Percentiles rank a stretch among this genome's conserved stretches.
These are phyloP conservation scores for Microhierax caerulescens DNA, from an alignment of 2,797 vertebrate genomes.

Conservation along the genomic window DNA sequence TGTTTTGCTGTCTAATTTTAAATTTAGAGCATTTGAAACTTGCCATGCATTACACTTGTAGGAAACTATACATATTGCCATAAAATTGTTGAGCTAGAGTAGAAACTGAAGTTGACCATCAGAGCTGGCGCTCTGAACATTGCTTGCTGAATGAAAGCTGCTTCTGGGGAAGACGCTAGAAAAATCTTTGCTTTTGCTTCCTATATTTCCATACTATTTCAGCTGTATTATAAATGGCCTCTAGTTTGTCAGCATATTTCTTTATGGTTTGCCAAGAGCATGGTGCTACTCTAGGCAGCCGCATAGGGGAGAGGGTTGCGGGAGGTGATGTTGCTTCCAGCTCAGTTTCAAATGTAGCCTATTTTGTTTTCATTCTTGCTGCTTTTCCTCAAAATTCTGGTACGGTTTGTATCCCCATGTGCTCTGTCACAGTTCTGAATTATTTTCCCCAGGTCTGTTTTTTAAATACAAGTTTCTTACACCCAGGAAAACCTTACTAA, in stretches of 20 bases:
- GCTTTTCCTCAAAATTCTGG: neutral
- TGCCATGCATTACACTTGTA: neutral
- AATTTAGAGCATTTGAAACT: neutral
- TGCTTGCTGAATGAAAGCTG: neutral
- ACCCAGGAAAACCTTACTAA: neutral
- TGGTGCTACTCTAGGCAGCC: neutral
- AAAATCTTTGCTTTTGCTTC: neutral
- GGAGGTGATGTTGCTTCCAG: neutral
- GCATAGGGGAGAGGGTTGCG: neutral
- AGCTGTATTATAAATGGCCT: neutral
- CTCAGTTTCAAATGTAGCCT: neutral
- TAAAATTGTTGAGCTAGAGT: neutral
- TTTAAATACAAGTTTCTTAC: neutral
- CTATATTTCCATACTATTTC: neutral
- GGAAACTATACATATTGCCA: neutral
- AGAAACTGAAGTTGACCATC: neutral
- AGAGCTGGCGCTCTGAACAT: neutral
- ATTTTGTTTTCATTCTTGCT: neutral
- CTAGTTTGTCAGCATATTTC: neutral
- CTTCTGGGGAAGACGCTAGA: neutral
- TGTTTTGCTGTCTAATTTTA: neutral
- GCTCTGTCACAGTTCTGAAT: neutral
- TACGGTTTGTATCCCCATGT: neutral
- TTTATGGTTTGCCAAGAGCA: neutral
- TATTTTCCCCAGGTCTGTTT: neutral